A percentile compares a stretch with the other conserved stretches of the same genome.
These are phyloP conservation scores for Dryadula phaetusa DNA, from an alignment of 2,888 invertebrate species.

Conservation along the genomic window DNA sequence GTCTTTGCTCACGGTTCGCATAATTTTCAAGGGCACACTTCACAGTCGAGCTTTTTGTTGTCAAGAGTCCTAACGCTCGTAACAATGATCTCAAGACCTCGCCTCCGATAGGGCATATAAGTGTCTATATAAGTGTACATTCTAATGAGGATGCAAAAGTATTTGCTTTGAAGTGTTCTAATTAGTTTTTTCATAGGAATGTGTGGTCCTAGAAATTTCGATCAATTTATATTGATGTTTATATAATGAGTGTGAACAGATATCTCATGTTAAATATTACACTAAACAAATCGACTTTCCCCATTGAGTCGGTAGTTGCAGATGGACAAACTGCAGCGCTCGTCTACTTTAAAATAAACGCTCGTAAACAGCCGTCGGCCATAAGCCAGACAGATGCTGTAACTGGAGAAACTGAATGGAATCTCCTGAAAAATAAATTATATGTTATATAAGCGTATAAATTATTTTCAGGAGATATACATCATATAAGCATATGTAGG, in stretches of 20 bases:
- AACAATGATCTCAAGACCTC: slow-evolving; percentile 57
- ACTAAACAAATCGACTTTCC: slow-evolving; percentile 31
- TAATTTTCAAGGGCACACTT: slow-evolving; percentile 51
- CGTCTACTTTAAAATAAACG: slow-evolving; percentile 53
- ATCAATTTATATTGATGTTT: neutral
- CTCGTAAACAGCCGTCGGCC: slow-evolving; percentile 49
- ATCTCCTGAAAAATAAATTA: slow-evolving; percentile 42
- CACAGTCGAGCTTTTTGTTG: slow-evolving; percentile 52
- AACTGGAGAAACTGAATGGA: slow-evolving; percentile 47
- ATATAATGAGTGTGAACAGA: neutral
- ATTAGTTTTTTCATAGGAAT: neutral
- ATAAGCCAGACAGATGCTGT: slow-evolving; percentile 51
- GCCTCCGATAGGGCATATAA: slow-evolving; percentile 53
- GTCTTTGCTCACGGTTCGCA: slow-evolving; percentile 49
- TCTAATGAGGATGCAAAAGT: slow-evolving; percentile 29
- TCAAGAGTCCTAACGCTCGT: slow-evolving; percentile 53
- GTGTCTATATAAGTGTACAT: slow-evolving; percentile 45
- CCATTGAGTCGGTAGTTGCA: slow-evolving; percentile 45
- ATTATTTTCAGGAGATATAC: too few relatives aligned
- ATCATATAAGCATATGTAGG: neutral
- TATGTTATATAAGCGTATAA: neutral
- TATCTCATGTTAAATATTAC: slow-evolving; percentile 11
- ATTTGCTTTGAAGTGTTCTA: slow-evolving; percentile 14
- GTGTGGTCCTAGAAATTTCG: neutral
- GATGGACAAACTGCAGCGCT: slow-evolving; percentile 63